Evolutionary conservation across 2,113 vertebrate genomes (phyloP), one percentile per base, ranked within the genome.

Genomic region (Lepidothrix coronata): DNA sequence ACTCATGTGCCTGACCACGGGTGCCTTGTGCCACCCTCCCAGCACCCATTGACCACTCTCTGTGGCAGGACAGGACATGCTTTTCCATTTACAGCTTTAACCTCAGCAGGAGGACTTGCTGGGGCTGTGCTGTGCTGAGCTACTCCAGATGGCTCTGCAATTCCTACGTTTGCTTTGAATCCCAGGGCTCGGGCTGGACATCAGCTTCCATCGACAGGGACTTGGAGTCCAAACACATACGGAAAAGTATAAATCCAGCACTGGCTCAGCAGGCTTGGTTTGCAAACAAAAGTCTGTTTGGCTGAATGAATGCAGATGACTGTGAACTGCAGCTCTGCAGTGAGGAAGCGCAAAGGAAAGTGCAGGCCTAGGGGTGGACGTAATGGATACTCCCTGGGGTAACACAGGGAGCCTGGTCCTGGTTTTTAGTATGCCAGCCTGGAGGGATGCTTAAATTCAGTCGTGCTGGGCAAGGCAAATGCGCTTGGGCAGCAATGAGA

Each of bases 131-230:
- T 5, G 5, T 8, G 43, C 93, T 93, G 97, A 97, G 88, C 88
- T 95, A 28, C 90, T 97, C 96, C 96, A 96, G 96, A 95, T 96
- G 95, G 91, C 90, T 65, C 67, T 33, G 88, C 74, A 96, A 88
- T 77, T 94, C 76, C 82, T 70, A n/a, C 0, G 0, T 62, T 95
- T 1, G 0, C 88, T 91, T 70, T 0, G 28, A 86, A 89, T 85
- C 83, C 73, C 62, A 6, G 11, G 55, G 57, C 94, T 95, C 1
- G 8, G 61, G 76, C 91, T 93, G 89, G 85, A 94, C 93, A 85
- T 93, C 70, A 86, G 88, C 91, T 95, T 94, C 89, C 85, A 93
- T 82, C 21, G 8, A 94, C 68, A 81, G 89, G 89, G 91, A 89
- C 91, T 95, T 92, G 81, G 89, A 96, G 93, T 91, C 92, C 96